Evolutionary conservation across 2,113 vertebrate species (phyloP), one percentile per base, ranked within the genome.

Genomic region (Jacana jacana): DNA sequence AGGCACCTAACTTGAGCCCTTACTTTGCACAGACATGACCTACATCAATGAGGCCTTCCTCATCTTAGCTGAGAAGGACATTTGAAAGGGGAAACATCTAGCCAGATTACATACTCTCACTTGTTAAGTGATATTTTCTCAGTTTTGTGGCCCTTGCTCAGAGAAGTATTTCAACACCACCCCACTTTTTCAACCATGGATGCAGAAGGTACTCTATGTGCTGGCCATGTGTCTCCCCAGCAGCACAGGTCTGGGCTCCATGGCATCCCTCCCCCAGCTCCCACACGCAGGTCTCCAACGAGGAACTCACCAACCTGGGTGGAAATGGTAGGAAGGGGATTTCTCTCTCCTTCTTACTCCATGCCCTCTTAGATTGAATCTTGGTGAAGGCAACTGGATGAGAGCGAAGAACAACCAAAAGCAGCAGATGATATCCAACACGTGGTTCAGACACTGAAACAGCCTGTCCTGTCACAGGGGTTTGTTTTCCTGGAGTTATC

Each of bases 401-500:
- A 66, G 30, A 44, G 28, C 9, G 9, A 57, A 25, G 37, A 79
- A 68, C 25, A 23, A 85, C 42, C 20, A 76, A 77, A 75, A 78
- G 55, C 42, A 91, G 33, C 8, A 79, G 73, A 51, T 40, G 48
- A 40, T 18, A 77, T 28, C 17, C 42, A 49, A 44, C 37, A 52
- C 11, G 8, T 0, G 6, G 54, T 13, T 69, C 40, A 80, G 31
- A 37, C 2, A 5, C n/a, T 30, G 51, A 78, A 77, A 69, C 17
- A 46, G 40, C 17, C 19, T 89, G 68, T 73, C 40, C 13, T 72
- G 81, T 51, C 4, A 0, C 48, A 91, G 31, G 19, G 10, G 11
- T 86, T 96, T 48, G 61, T 91, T 95, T 89, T 90, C 81, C 65
- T 30, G 28, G 83, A 66, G 84, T 27, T 93, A 82, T 81, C 51